Evolutionary conservation across 2,113 vertebrate genomes (phyloP).

Genomic region (Piliocolobus tephrosceles): DNA sequence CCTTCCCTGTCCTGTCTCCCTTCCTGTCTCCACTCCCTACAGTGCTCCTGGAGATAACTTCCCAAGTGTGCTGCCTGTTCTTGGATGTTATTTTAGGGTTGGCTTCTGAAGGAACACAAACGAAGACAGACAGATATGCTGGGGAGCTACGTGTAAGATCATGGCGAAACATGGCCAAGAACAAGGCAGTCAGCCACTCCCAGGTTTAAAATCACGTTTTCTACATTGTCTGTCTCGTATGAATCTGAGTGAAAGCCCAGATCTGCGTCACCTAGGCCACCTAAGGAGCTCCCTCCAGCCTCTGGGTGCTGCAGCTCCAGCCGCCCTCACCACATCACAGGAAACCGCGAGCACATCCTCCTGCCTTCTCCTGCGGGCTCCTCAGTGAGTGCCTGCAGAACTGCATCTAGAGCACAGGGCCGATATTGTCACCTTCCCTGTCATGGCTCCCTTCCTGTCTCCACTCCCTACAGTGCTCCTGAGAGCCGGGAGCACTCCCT

Average conservation of each 20-base stretch:
- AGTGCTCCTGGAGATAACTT: neutral
- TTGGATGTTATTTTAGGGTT: too few species aligned
- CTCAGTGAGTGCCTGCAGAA: slow-evolving; percentile 40
- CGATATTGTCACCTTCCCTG: neutral
- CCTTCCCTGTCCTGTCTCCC: neutral
- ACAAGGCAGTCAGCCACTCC: neutral
- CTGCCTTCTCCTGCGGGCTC: slow-evolving; percentile 40
- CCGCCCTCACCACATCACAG: slow-evolving; percentile 58
- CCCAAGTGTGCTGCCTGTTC: accelerated
- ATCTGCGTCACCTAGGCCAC: slow-evolving; percentile 50
- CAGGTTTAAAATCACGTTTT: slow-evolving; percentile 61
- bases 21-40: neutral
- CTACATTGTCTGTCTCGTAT: slow-evolving; percentile 42
- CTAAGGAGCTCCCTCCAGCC: slow-evolving; percentile 46
- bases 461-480: too few species aligned
- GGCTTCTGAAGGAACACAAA: neutral
- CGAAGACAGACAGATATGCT: neutral
- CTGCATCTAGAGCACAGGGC: slow-evolving; percentile 53
- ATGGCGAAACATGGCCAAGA: neutral
- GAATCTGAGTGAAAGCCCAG: slow-evolving; percentile 56
- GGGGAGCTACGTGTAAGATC: neutral
- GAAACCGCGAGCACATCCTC: slow-evolving; percentile 65
- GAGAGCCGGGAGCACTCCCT: neutral
- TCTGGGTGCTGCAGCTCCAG: neutral
- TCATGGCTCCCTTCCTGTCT: too few species aligned